Evolutionary conservation across 2,797 vertebrate species (phyloP), one percentile per base, ranked within the genome.

Genomic region (Bradypodion pumilum): DNA sequence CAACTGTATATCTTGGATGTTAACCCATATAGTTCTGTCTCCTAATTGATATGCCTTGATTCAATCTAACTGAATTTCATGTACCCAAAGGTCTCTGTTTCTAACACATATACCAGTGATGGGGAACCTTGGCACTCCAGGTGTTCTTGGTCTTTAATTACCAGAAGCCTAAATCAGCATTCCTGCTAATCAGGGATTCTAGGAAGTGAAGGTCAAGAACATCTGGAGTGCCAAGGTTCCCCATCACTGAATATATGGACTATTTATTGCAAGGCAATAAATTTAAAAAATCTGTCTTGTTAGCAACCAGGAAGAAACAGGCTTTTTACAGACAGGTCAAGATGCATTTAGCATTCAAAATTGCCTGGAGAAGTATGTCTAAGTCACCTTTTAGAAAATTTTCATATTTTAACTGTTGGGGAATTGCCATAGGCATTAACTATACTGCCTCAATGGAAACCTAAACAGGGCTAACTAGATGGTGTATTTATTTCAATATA

Each of bases 401-500:
- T 91, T 87, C 77, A 82, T 80, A 56, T 90, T 87, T 86, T 73
- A 63, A 12, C 79, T 10, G n/a, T 89, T 91, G 70, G 40, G 86
- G 84, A 29, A 66, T 15, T 87, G 89, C 90, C 76, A 35, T 80
- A 21, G 27, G 89, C 56, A 85, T 90, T 85, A 88, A 42, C 42
- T 89, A 90, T 91, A 90, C 87, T 85, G 65, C 85, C 85, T n/a
- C 69, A 82, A 0, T 6, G n/a, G 78, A 86, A 73, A 74, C 32
- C 82, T 89, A 87, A 86, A 85, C 68, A 82, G 68, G 27, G 74
- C 81, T 89, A 86, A 85, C 84, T 87, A 84, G 83, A 79, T 77
- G 5, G 13, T 60, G 75, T 92, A 86, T 44, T 89, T 92, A 86
- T 44, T 89, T 85, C 83, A 88, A 88, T 85, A 86, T 79, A 85